Base-by-base conservation (phyloP, 2,113 vertebrate genomes). In the Amazona guildingii region DNA sequence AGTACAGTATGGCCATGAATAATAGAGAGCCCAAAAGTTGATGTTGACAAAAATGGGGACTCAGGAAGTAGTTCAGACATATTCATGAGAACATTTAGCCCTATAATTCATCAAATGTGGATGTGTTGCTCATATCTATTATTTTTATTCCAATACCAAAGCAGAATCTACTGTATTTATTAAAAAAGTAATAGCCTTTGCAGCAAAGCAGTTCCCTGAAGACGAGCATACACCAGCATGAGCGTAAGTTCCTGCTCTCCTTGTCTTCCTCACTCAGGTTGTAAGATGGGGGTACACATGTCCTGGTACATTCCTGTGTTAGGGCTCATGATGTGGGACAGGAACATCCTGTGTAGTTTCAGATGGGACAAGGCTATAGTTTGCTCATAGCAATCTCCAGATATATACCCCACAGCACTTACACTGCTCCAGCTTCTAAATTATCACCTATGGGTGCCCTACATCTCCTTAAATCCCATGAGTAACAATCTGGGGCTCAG, bases 21-120 rank as follows among this genome's bases (percentile, higher is more conserved):
- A 96, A 96, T 82, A 95, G 91, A 97, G 80, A 94, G 48, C 55
- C 73, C 83, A 72, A 95, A 95, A 86, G 80, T 21, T 78, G 69
- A 84, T 92, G 52, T 52, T 95, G 95, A 94, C 94, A 97, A 95
- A 90, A 97, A 85, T 54, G 87, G 87, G 91, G 95, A 95, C 87
- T 96, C 93, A 94, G 93, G 95, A 96, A 94, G 84, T 77, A 93
- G 81, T 95, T 94, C 78, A 97, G 95, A 91, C 91, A 91, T 94
- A 97, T 91, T 67, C 91, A 91, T 94, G 57, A 89, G 93, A 95
- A 96, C 87, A 95, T 96, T 95, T 95, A 95, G 94, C 67, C 63
- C 84, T 70, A 70, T 75, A 94, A 83, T 96, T 95, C 84, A 94
- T 94, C 94, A 96, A 82, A 82, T 2, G 80, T 83, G 51, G 69